phyloP scores from a whole-genome alignment of 1,140 invertebrate species.

The Drosophila melanica region DNA sequence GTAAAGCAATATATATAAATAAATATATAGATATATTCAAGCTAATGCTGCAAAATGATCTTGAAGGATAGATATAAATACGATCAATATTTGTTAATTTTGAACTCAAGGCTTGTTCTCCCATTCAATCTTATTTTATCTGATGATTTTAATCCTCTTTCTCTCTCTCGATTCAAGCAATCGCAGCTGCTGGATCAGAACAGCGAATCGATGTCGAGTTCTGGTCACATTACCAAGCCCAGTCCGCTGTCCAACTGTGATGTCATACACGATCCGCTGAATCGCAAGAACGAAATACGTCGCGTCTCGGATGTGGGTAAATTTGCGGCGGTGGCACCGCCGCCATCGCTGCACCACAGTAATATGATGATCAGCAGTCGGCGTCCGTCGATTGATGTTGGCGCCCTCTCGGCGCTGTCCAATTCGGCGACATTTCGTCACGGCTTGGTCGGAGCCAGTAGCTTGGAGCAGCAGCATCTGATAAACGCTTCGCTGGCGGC shows the following conservation, averaged over 20 bases:
- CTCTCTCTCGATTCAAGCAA: slow-evolving; percentile 8
- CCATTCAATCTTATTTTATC: neutral
- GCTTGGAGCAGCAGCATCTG: slow-evolving; percentile 64
- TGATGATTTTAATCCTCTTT: neutral
- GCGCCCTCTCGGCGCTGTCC: slow-evolving; percentile 62
- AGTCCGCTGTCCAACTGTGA: slow-evolving; percentile 81
- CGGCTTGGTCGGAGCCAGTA: slow-evolving; percentile 61
- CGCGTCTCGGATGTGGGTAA: slow-evolving; percentile 72
- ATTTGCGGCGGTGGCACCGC: slow-evolving; percentile 57
- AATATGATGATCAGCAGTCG: slow-evolving; percentile 70
- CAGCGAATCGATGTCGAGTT: slow-evolving; percentile 12
- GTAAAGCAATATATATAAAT: slow-evolving; percentile 21
- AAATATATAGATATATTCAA: neutral
- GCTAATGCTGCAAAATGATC: neutral
- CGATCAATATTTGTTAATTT: too few species aligned
- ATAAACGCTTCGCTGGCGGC: slow-evolving; percentile 69
- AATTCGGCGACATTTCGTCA: slow-evolving; percentile 67
- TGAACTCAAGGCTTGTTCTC: neutral
- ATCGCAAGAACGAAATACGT: slow-evolving; percentile 77
- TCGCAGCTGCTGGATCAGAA: slow-evolving; percentile 49
- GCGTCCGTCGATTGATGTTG: slow-evolving; percentile 82
- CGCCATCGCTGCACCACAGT: slow-evolving; percentile 40
- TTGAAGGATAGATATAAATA: neutral
- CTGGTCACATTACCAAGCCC: slow-evolving; percentile 54
- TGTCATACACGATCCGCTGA: slow-evolving; percentile 80